phyloP scores from a whole-genome alignment of 2,113 vertebrate genomes.

The Pluvianellus socialis region DNA sequence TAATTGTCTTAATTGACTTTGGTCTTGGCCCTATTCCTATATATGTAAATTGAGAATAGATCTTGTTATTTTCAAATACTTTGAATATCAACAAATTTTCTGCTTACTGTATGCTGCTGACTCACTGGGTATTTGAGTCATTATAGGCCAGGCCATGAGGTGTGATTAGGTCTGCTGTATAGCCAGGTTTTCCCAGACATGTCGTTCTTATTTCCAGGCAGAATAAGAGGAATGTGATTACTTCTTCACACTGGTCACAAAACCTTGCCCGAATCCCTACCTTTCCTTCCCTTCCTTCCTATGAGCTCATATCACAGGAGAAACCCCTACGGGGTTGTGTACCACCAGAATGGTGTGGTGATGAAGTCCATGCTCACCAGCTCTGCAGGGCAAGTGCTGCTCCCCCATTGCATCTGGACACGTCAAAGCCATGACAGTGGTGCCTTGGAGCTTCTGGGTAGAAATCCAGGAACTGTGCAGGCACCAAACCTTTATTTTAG shows the following conservation, averaged over 20 bases:
- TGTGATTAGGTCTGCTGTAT: background rate
- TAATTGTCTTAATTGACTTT: background rate
- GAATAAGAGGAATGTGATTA: background rate
- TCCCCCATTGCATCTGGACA: background rate
- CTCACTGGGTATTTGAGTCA: background rate
- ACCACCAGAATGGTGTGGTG: background rate
- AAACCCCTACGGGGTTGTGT: background rate
- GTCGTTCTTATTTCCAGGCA: background rate
- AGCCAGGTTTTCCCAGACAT: background rate
- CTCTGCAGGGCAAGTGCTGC: background rate
- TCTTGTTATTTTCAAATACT: background rate
- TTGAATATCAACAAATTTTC: background rate
- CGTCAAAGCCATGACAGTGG: background rate
- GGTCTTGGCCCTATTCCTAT: background rate
- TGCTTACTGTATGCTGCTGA: background rate
- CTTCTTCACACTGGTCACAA: background rate
- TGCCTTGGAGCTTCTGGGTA: background rate
- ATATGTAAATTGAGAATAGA: background rate
- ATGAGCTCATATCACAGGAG: rapidly evolving
- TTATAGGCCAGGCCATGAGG: background rate
- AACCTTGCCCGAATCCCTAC: background rate
- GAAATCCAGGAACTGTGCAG: background rate
- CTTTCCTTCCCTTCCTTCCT: background rate
- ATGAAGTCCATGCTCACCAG: background rate
- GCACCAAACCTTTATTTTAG: background rate